phyloP scores from a whole-genome alignment of 2,113 vertebrate genomes.

The Microtus ochrogaster region DNA sequence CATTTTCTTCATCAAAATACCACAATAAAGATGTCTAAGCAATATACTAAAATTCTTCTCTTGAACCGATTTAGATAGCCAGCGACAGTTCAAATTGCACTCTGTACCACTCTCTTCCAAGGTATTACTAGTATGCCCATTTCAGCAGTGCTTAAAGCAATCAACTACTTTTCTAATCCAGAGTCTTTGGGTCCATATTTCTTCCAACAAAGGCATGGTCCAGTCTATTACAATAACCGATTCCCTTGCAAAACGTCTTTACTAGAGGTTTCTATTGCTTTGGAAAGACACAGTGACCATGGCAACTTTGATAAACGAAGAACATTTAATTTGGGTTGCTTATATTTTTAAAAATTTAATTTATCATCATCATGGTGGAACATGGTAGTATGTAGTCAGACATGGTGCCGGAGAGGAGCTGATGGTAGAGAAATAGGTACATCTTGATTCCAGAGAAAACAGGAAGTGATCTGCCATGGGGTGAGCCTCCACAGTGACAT shows the following conservation, averaged over 20 bases:
- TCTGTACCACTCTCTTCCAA: too few relatives aligned
- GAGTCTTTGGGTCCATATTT: too few relatives aligned
- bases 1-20: too few relatives aligned
- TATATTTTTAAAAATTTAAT: not conserved
- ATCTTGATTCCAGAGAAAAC: not conserved
- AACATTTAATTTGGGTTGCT: not conserved
- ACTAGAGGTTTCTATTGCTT: not conserved
- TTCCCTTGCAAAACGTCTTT: not conserved
- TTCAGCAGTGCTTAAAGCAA: too few relatives aligned
- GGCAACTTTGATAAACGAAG: not conserved
- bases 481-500: not conserved
- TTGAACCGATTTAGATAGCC: too few relatives aligned
- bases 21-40: too few relatives aligned
- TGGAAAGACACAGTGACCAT: not conserved
- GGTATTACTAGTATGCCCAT: too few relatives aligned
- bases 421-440: not conserved
- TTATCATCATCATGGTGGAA: not conserved
- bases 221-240: too few relatives aligned
- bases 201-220: too few relatives aligned
- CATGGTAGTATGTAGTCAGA: not conserved
- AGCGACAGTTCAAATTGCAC: too few relatives aligned
- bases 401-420: not conserved
- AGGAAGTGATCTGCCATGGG: not conserved
- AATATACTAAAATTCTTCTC: too few relatives aligned
- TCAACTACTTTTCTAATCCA: too few relatives aligned